These are phyloP conservation scores for Coreoperca whiteheadi DNA, from an alignment of 2,113 vertebrate species.

Conservation along the genomic window DNA sequence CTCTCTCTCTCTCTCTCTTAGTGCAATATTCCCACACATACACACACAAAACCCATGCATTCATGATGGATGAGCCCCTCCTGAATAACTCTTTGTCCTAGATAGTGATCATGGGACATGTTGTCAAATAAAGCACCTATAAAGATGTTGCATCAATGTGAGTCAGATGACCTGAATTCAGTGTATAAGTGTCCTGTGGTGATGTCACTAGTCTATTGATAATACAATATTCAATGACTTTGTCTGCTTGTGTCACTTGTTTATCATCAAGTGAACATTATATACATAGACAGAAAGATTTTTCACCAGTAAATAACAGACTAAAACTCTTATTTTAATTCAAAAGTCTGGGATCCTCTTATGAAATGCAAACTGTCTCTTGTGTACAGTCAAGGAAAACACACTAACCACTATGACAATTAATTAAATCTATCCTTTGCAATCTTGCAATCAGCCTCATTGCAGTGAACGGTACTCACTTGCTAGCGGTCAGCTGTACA, in stretches of 20 bases:
- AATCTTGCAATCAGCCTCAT: conserved; percentile 47
- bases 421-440: conserved; percentile 59
- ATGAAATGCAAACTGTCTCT: conserved; percentile 52
- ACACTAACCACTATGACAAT: conserved; percentile 29
- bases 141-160: conserved; percentile 55
- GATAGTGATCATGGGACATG: conserved; percentile 65
- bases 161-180: conserved; percentile 68
- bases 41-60: conserved; percentile 33
- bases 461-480: conserved; percentile 27
- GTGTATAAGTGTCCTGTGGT: conserved; percentile 14
- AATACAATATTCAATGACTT: conserved; percentile 11
- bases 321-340: conserved; percentile 34
- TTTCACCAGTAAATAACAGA: conserved; percentile 2
- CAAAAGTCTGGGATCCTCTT: conserved; percentile 41
- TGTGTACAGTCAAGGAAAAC: conserved; percentile 36
- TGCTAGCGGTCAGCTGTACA: conserved; percentile 46
- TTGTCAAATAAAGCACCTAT: conserved; percentile 67
- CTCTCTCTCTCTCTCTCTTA: neutral
- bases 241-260: conserved; percentile 11
- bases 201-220: conserved; percentile 40
- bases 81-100: conserved; percentile 74
- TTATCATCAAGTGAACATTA: conserved; percentile 8
- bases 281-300: neutral
- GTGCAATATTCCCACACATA: conserved; percentile 1
- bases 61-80: conserved; percentile 61